Base-by-base conservation (phyloP, 2,797 vertebrate species). In the Vespertilio murinus region DNA sequence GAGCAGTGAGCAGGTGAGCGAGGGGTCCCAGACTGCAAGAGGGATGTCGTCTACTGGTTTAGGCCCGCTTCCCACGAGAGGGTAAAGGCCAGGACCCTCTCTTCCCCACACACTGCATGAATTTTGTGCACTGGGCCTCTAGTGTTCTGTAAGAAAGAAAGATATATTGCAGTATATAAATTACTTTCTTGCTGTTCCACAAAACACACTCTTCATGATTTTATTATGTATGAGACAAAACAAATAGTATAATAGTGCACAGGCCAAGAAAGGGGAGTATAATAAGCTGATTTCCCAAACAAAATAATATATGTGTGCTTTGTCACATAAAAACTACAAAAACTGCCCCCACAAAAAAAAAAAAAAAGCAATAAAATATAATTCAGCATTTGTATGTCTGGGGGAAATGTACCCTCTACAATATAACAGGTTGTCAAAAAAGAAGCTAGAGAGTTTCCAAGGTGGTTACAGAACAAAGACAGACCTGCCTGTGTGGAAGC, bases 401-500 rank as follows among this genome's bases (percentile, higher is more conserved):
- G 22, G 35, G 54, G 14, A 38, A 54, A 33, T 20, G 13, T 69
- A 28, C 47, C 30, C 64, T 16, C 64, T 33, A 40, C 20, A 77
- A 52, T 49, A 25, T 20, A 65, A 83, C 20, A 94, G 70, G 17
- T 30, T 65, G 30, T 69, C 42, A 74, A 80, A 88, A 95, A 81
- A 81, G 78, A 78, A 75, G 85, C 79, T 84, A 35, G 49, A 81
- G 35, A 40, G 28, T 74, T 70, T 71, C 65, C 84, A 93, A 73
- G 42, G 42, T 65, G 40, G 90, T 47, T 35, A 85, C 6, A 74
- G 82, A 94, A 47, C 35, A 70, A 91, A 95, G 61, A 84, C 30
- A 95, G 59, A 71, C 42, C 59, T 84, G 74, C 78, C 92, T 17
- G 38, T 12, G 8, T n/a, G 49, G 35, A 90, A 83, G n/a, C 8